phyloP scores from a whole-genome alignment of 2,888 invertebrate genomes.

The Chymomyza procnemis region DNA sequence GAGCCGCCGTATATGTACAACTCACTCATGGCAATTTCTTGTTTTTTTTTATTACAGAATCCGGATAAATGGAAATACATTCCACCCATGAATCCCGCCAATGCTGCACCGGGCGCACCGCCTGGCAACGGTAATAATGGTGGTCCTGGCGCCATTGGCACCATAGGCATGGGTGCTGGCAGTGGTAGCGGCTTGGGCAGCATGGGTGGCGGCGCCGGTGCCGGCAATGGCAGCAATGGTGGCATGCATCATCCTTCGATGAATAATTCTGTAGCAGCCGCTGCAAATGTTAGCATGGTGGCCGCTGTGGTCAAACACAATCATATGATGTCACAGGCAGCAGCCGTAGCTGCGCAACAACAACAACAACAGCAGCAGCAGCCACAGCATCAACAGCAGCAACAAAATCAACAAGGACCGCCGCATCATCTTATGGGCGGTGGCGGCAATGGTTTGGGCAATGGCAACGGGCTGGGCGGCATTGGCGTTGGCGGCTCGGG shows the following conservation, averaged over 20 bases:
- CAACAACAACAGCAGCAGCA: constrained; percentile 79
- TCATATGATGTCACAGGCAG: constrained; percentile 77
- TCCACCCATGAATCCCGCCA: constrained; percentile 79
- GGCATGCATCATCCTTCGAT: constrained; percentile 75
- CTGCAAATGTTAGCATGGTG: constrained; percentile 76
- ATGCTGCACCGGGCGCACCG: constrained; percentile 79
- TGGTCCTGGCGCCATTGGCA: constrained; percentile 77
- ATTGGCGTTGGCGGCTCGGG: constrained; percentile 45
- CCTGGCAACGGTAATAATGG: constrained; percentile 78
- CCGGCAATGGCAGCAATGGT: constrained; percentile 67
- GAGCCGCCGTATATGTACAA: neutral
- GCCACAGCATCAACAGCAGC: constrained; percentile 79
- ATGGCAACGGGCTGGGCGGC: constrained; percentile 80
- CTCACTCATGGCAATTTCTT: neutral
- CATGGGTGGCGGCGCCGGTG: constrained; percentile 71
- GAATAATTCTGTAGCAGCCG: constrained; percentile 69
- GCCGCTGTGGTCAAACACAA: constrained; percentile 76
- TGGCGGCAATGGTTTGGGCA: constrained; percentile 72
- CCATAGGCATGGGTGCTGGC: constrained; percentile 78
- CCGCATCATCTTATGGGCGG: constrained; percentile 79
- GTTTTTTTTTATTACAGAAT: constrained; percentile 82
- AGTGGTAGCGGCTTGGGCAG: constrained; percentile 74
- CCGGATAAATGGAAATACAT: constrained; percentile 93
- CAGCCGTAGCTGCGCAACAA: constrained; percentile 76
- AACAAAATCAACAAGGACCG: constrained; percentile 79